Percentiles rank a stretch among this genome's conserved stretches.
Evolutionary conservation across 2,888 invertebrate genomes (phyloP).

Genomic region (Cyrtodaria siliqua): DNA sequence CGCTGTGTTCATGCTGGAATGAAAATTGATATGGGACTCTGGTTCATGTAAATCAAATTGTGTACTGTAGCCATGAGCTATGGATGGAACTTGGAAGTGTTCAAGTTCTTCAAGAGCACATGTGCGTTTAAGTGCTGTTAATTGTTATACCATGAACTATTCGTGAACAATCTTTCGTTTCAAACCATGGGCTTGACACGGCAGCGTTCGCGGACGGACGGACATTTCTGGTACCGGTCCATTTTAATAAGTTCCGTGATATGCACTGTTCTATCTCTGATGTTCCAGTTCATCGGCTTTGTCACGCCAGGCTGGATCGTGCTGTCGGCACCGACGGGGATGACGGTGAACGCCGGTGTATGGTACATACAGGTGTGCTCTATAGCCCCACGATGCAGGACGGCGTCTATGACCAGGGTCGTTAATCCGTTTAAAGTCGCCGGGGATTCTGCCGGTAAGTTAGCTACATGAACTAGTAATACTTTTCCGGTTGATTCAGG

Average conservation of each 20-base stretch:
- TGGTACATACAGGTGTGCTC: slow-evolving; percentile 61
- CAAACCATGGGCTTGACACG: slow-evolving; percentile 49
- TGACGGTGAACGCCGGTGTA: slow-evolving; percentile 49
- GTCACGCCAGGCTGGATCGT: slow-evolving; percentile 62
- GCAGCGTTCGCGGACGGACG: slow-evolving; percentile 50
- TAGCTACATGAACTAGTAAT: no score
- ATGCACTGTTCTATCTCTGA: slow-evolving; percentile 30
- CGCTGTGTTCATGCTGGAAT: no score
- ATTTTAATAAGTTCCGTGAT: slow-evolving; percentile 28
- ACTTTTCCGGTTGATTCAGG: no score
- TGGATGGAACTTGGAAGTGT: no score
- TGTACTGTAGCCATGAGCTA: no score
- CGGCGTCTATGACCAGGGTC: slow-evolving; percentile 56
- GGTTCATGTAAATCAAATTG: no score
- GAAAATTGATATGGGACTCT: no score
- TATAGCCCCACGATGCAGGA: slow-evolving; percentile 26
- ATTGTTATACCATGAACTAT: no score
- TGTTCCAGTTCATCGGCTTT: slow-evolving; percentile 58
- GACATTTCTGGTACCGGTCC: slow-evolving; percentile 46
- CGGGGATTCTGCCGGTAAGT: slow-evolving; percentile 44
- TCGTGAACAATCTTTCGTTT: no score
- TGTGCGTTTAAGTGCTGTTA: no score
- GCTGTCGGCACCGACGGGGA: slow-evolving; percentile 45
- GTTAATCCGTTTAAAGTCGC: slow-evolving; percentile 61
- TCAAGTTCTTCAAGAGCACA: no score